Evolutionary conservation across 2,113 vertebrate genomes (phyloP), one percentile per base, ranked within the genome.

Genomic region (Mesitornis unicolor): DNA sequence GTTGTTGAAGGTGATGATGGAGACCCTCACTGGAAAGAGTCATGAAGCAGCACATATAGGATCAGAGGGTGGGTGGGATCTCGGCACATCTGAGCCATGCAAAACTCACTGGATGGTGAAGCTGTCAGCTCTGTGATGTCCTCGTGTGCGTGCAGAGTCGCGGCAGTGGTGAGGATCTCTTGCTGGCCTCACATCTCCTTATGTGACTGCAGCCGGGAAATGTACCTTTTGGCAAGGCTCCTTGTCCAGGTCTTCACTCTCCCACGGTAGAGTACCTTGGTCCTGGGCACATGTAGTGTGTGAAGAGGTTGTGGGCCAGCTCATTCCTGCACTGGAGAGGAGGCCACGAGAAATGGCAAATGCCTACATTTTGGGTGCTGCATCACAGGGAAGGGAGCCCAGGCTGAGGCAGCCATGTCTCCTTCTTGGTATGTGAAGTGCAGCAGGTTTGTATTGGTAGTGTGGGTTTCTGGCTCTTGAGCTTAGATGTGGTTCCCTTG

Each of bases 111-210:
- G 50, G 5, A 36, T 42, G 25, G 45, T 29, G 21, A 36, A 56
- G 56, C 40, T 42, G 16, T 45, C 40, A 45, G 35, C 33, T 78
- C 18, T 43, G 16, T 36, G 50, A 60, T 42, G 17, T 8, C 71
- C 56, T 50, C 0, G 0, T 33, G 28, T 43, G 31, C 1, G 1
- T 15, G n/a, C 0, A 6, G 5, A 35, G 25, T 85, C n/a, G 19
- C 0, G 0, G 18, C 25, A 13, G 59, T 42, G 51, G 7, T 56
- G 50, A 10, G 69, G 50, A 40, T n/a, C 21, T 69, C 50, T 29
- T 21, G 5, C 16, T 69, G 45, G 35, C 50, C 65, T 83, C 29
- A 7, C 2, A 3, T 59, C 4, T 2, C 15, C 16, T 43, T 71
- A 33, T 0, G 2, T 71, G 73, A 16, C 28, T 57, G 36, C 29